Evolutionary conservation across 2,797 vertebrate species (phyloP).

Genomic region (Tachyglossus aculeatus): DNA sequence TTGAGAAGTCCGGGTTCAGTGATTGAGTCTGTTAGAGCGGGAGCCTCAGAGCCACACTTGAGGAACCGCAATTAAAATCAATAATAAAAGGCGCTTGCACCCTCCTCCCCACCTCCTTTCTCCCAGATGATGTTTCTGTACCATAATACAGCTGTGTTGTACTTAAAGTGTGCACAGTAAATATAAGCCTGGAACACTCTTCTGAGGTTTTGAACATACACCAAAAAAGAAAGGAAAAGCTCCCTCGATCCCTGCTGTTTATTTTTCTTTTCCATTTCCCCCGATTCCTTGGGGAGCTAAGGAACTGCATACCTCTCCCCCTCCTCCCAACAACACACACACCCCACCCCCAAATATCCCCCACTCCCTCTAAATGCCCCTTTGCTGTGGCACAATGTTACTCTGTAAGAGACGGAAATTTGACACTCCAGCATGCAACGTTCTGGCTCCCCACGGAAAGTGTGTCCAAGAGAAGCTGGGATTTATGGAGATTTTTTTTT

Average conservation of each 20-base stretch:
- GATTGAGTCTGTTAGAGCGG: too few species aligned
- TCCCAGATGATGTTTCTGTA: too few species aligned
- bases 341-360: not conserved
- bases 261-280: not conserved
- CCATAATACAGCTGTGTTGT: not conserved
- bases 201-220: too few species aligned
- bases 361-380: too few species aligned
- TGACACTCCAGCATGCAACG: not conserved
- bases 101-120: too few species aligned
- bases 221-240: conserved; percentile 16
- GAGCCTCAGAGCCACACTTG: too few species aligned
- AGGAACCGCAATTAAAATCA: too few species aligned
- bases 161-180: not conserved
- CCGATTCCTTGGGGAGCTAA: not conserved
- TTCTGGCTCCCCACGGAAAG: not conserved
- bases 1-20: too few species aligned
- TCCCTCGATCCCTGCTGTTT: not conserved
- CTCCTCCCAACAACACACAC: not conserved
- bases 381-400: too few species aligned
- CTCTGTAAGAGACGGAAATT: conserved; percentile 31
- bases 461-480: conserved; percentile 4
- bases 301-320: not conserved
- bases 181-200: too few species aligned
- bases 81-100: too few species aligned
- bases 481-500: not conserved